Evolutionary conservation across 2,888 invertebrate species (phyloP), one percentile per base, ranked within the genome.

Genomic region (Encarsia formosa): DNA sequence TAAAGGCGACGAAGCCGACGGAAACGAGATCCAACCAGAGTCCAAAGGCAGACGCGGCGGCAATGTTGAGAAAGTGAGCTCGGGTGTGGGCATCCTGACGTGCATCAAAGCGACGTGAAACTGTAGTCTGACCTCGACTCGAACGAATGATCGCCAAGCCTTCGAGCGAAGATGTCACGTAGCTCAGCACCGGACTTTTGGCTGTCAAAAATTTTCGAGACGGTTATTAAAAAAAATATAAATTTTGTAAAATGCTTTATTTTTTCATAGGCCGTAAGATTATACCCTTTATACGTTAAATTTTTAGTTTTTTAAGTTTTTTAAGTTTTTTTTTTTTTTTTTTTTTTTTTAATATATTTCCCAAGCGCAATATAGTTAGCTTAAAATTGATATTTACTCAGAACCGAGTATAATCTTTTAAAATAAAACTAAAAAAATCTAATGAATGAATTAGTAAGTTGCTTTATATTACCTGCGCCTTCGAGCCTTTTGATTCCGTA

Each of bases 91-190:
- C 76, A 69, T 81, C 86, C 76, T 89, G 88, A 59, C 86, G 79
- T 20, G 71, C 70, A 66, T 90, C 90, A 62, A 91, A 90, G 64
- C 89, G 88, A 62, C 82, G 79, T 39, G 82, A 81, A 44, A 95
- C 82, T 63, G 86, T 78, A 57, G 83, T 77, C 71, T 89, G 82
- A 2, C 87, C 85, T 19, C 81, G 79, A 2, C 86, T 84, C 0
- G 93, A 87, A 52, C 96, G 80, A 56, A 97, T 92, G 0, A 92
- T 92, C 31, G 88, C 83, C 24, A 96, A 80, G 2, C 96, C 96
- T 55, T 87, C 82, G 6, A 96, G 76, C 0, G 91, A 86, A 0
- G 92, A 87, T n/a, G 88, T 86, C 60, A 95, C 82, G 69, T 95
- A 92, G 0, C 92, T 89, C 71, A 93, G 94, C 0, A 96, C 88